Base-by-base conservation (phyloP, 2,113 vertebrate species). In the Tretioscincus oriximinensis region DNA sequence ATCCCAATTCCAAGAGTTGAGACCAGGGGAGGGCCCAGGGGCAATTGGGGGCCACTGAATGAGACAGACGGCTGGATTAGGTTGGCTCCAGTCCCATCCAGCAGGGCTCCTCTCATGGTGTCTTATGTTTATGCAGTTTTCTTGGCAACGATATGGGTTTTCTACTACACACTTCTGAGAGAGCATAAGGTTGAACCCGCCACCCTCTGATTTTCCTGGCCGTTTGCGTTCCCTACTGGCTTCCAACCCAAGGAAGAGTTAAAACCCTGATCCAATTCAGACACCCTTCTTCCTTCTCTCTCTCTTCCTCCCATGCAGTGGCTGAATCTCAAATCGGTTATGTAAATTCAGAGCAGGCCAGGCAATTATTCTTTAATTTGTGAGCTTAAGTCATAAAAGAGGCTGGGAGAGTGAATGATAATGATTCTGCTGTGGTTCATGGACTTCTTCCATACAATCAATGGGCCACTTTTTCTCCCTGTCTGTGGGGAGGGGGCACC, bases 381-480 rank as follows among this genome's bases (percentile, higher is more conserved):
- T 64, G 81, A 29, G 79, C 67, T 24, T 26, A 0, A 72, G 70
- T 82, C 76, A 49, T 16, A 76, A 66, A 81, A 81, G 60, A 35
- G 63, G 58, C 64, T 86, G 87, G 81, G 88, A 81, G 82, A 91
- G 82, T 82, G 47, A 84, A 69, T 31, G 49, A 0, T 0, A 22
- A 28, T 45, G 9, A 1, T 41, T 41, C 35, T 1, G 76, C 7
- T 0, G 4, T 0, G n/a, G 78, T 64, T 3, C 26, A 5, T 78
- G 78, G 81, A 84, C 24, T 71, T 85, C 8, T 22, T 54, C 86
- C 89, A 86, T 89, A 82, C 90, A 91, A 86, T 86, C 70, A 90
- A 91, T 88, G 88, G 87, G 76, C 11, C 2, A 20, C 84, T 87
- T n/a, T n/a, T n/a, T 90, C 86, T 51, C n/a, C 76, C 64, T 14